A percentile compares a stretch with the other conserved stretches of the same genome.
These are phyloP conservation scores for Calephelis perditalis DNA, from an alignment of 2,888 invertebrate species.

Conservation along the genomic window DNA sequence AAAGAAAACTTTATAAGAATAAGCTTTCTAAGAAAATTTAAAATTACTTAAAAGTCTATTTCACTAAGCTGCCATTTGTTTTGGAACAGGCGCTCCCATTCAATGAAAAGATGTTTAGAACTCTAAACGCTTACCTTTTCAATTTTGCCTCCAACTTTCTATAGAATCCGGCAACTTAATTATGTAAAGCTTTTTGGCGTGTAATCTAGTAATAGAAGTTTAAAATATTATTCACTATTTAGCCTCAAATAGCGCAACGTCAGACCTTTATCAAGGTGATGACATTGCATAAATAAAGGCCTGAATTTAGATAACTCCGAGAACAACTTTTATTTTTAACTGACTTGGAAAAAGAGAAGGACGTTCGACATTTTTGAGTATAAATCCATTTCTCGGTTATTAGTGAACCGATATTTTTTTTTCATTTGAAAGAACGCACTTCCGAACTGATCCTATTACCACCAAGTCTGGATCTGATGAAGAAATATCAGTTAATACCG, in stretches of 20 bases:
- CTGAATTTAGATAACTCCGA: too few relatives aligned
- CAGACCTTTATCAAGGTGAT: constrained; percentile 1
- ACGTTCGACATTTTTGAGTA: too few relatives aligned
- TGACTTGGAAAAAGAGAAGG: too few relatives aligned
- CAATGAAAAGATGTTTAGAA: constrained; percentile 11
- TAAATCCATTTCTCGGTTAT: too few relatives aligned
- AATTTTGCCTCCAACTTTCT: constrained; percentile 10
- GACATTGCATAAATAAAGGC: constrained; percentile 1
- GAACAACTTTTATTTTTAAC: too few relatives aligned
- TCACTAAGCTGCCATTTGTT: constrained; percentile 9
- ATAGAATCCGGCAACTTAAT: constrained; percentile 7
- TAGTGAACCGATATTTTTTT: too few relatives aligned
- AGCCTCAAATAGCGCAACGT: constrained; percentile 5
- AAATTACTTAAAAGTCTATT: constrained; percentile 9
- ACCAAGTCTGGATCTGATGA: too few relatives aligned
- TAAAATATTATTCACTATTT: constrained; percentile 8
- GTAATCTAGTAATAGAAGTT: constrained; percentile 3
- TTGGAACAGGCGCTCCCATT: constrained; percentile 1
- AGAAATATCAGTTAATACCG: too few relatives aligned
- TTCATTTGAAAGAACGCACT: too few relatives aligned
- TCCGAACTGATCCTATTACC: too few relatives aligned
- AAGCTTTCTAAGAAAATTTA: neutral
- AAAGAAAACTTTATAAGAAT: too few relatives aligned
- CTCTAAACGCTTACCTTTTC: constrained; percentile 12
- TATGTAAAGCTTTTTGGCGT: constrained; percentile 1